Base-by-base conservation (phyloP, 2,113 vertebrate species). In the Etia nguti region DNA sequence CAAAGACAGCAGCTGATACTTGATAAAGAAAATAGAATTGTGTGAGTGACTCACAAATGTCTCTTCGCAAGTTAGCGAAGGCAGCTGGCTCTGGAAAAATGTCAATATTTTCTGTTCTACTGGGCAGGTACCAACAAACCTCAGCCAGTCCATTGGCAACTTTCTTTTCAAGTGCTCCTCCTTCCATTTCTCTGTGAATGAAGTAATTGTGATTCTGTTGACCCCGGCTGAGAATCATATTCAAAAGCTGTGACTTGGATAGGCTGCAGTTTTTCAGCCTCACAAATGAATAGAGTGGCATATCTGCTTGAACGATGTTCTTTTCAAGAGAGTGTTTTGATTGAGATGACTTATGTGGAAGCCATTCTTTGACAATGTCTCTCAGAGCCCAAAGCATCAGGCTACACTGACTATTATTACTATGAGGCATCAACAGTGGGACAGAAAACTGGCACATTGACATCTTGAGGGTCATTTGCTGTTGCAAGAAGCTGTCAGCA, bases 231-330 rank as follows among this genome's bases (percentile, higher is more conserved):
- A 97, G 90, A 5, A 96, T 2, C 2, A 85, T 31, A 75, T 97
- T 97, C 4, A 97, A 73, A 60, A 95, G 10, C 62, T 92, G 93
- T 7, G 97, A 97, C 81, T 97, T 97, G 3, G 96, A 97, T 43
- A 96, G 85, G 31, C 77, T 95, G 29, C 89, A 95, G 75, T 79
- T 88, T 10, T 95, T 93, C 13, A 97, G 55, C 13, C 94, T 94
- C 20, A 97, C 96, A 92, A 97, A 97, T 13, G 96, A 97, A 12
- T 82, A 86, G 8, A 90, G 90, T 11, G 90, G 96, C 0, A 94
- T 59, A 2, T 93, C 0, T 50, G 90, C 68, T 56, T 88, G 50
- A 22, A 92, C 89, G 80, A 97, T 92, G 52, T 43, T 90, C 2
- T 88, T 15, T 41, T 95, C 94, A 9, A 60, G 80, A 83, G 93